Evolutionary conservation across 2,888 invertebrate species (phyloP).

Genomic region (Chrysina gloriosa): DNA sequence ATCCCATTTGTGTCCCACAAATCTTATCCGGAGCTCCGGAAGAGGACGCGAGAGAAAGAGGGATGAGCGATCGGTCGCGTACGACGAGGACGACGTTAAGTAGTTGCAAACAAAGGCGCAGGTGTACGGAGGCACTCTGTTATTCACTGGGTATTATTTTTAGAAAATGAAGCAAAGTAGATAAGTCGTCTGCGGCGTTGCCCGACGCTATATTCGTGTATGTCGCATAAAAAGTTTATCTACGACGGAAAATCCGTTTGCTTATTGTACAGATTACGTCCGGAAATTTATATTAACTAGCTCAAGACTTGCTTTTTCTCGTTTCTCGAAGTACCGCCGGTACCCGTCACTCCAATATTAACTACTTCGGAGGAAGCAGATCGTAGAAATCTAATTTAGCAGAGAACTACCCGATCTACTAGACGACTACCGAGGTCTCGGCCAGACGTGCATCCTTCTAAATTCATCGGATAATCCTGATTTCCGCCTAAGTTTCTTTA

Average conservation of each 20-base stretch:
- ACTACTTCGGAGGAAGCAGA: no score
- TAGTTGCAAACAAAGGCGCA: constrained; percentile 57
- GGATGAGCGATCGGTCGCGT: constrained; percentile 18
- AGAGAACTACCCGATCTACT: no score
- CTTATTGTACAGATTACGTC: constrained; percentile 41
- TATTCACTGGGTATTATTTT: constrained; percentile 62
- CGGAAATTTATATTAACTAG: constrained; percentile 38
- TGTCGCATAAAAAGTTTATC: constrained; percentile 48
- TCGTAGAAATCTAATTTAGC: no score
- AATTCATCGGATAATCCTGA: no score
- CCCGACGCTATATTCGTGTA: constrained; percentile 37
- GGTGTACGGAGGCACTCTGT: constrained; percentile 58
- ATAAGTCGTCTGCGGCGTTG: constrained; percentile 57
- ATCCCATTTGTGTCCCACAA: constrained; percentile 50
- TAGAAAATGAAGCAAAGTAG: constrained; percentile 62
- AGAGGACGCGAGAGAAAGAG: constrained; percentile 44
- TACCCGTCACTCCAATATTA: no score
- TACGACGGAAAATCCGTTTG: constrained; percentile 38
- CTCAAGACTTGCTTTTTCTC: constrained; percentile 10
- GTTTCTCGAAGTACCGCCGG: no score
- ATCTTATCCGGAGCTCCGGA: constrained; percentile 38
- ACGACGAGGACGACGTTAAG: constrained; percentile 50
- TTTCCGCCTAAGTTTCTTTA: no score
- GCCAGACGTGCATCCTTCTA: no score
- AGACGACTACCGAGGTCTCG: no score